Percentiles rank a stretch among this genome's conserved stretches.
These are phyloP conservation scores for Fragum sueziense DNA, from an alignment of 2,888 invertebrate species.

Conservation along the genomic window DNA sequence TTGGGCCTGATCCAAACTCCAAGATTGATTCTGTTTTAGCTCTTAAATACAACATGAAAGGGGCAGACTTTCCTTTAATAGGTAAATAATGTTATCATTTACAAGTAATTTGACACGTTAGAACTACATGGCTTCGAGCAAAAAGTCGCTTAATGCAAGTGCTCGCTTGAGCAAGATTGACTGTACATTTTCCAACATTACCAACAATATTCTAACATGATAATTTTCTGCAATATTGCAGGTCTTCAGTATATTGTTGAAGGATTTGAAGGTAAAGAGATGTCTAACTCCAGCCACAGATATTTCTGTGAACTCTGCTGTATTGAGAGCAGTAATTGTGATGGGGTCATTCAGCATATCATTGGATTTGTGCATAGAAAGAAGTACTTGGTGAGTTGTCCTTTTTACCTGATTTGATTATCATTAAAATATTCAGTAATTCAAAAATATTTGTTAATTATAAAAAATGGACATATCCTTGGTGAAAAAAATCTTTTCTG, in stretches of 20 bases:
- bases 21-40: constrained; percentile 12
- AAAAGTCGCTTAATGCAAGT: too few relatives aligned
- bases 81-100: neutral
- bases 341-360: neutral
- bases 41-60: constrained; percentile 2
- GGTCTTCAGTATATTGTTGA: constrained; percentile 12
- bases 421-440: too few relatives aligned
- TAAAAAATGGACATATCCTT: neutral
- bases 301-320: constrained; percentile 10
- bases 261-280: constrained; percentile 12
- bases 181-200: too few relatives aligned
- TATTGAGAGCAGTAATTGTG: neutral
- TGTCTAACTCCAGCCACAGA: neutral
- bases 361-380: neutral
- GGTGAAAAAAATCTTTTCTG: neutral
- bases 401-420: neutral
- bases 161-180: too few relatives aligned
- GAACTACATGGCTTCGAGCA: too few relatives aligned
- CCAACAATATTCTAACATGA: too few relatives aligned
- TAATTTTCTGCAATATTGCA: too few relatives aligned
- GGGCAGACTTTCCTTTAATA: neutral
- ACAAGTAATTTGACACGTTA: too few relatives aligned
- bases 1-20: neutral
- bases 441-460: too few relatives aligned
- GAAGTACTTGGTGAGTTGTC: constrained; percentile 3